Percentiles rank a stretch among this genome's conserved stretches.
Conservation (phyloP, 2,113 vertebrate species). For the Pampusana beccarii region DNA sequence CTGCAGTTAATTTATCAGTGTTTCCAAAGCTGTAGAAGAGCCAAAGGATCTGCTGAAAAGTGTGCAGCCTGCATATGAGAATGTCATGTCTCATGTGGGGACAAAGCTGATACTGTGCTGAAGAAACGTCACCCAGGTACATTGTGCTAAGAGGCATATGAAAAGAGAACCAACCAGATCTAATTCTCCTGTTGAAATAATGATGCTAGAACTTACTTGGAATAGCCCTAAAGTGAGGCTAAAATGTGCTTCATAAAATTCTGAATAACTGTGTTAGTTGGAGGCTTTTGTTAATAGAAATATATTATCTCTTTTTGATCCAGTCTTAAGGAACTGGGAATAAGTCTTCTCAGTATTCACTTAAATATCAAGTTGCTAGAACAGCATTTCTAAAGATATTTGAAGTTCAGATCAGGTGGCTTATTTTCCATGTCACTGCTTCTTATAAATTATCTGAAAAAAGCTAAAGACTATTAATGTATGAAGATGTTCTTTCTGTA, state of each 20-base stretch:
- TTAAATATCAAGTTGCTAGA: slow-evolving; percentile 38
- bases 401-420: slow-evolving; percentile 26
- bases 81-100: neutral
- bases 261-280: neutral
- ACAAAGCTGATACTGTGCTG: neutral
- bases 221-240: neutral
- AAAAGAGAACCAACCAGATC: neutral
- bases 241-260: neutral
- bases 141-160: neutral
- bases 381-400: slow-evolving; percentile 49
- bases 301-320: neutral
- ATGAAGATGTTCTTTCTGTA: neutral
- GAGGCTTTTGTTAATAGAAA: neutral
- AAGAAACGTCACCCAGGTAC: neutral
- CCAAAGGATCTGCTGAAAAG: neutral
- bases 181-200: neutral
- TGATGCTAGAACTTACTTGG: neutral
- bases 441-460: slow-evolving; percentile 26
- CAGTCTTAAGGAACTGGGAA: no score
- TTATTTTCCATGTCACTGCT: neutral
- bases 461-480: neutral
- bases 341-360: slow-evolving; percentile 19
- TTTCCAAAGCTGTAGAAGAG: neutral
- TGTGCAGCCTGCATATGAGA: neutral
- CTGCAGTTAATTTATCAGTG: neutral